Base-by-base conservation (phyloP, 2,888 invertebrate species). In the Uropetala carovei region DNA sequence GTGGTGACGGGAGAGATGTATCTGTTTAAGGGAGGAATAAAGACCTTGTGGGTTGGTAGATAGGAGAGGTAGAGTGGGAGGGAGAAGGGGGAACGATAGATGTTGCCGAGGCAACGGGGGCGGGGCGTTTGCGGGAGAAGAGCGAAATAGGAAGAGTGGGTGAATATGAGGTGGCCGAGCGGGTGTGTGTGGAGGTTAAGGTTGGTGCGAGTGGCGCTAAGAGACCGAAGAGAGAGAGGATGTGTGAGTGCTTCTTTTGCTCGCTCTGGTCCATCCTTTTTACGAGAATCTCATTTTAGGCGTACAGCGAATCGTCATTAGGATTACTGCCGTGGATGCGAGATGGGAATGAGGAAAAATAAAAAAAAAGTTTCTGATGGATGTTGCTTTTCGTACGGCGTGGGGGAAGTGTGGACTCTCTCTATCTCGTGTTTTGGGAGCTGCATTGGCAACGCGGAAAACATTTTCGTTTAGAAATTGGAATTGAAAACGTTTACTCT, bases 281-380 rank as follows among this genome's bases (percentile, higher is more conserved):
- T 22, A 16, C 75, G 22, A 75, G 75, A 75, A 75, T 75, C 75
- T 75, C 75, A 75, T 75, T 75, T 75, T 22, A 75, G 75, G 75
- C 75, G 18, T 27, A 75, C 75, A 75, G 9, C 22, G 75, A 75
- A 75, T 14, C 27, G 22, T 75, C 75, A 75, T 75, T 75, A 27
- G 27, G 75, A 75, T 27, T 75, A 75, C 75, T 75, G 27, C 75
- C 27, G 14, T 27, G 75, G 75, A 10, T 75, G 75, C 22, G 75
- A 75, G 75, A 10, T 75, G 75, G 22, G 7, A 16, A 22, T 68
- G 75, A 43, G 43, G 43, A 43, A 43, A 43, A 5, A 5, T 1
- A 3, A 5, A 5, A 43, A 43, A 43, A 43, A 43, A 43, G 43
- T 43, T 3, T 5, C 43, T 1, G 43, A 43, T 43, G 43, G 43